Base-by-base conservation (phyloP, 1,140 invertebrate species). In the Lepidurus arcticus region DNA sequence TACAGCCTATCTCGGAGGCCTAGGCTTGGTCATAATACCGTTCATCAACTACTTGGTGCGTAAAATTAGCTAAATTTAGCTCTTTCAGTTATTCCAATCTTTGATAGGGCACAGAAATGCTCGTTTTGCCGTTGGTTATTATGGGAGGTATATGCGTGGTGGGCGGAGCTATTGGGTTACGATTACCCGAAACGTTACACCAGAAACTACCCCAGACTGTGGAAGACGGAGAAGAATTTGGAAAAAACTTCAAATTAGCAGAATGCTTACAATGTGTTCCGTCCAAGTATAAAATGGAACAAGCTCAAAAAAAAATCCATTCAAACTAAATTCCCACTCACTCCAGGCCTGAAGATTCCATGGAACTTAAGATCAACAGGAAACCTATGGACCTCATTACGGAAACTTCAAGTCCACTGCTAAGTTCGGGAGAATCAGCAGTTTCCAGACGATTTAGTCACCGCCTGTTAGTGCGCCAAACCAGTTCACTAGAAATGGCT, bases 11-110 rank as follows among this genome's bases (percentile, higher is more conserved):
- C 91, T 95, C 78, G 93, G 92, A 26, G 93, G 93, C 24, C 85
- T 95, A 79, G 94, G 93, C 42, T 86, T 95, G 13, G 93, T 95
- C 80, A 91, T 96, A 53, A 94, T 97, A 82, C 93, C 94, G 11
- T 94, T 97, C 85, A 92, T 97, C 73, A 95, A 93, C 73, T 94
- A 95, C 85, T 86, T 95, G 86, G 92, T 94, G 88, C 88, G 79
- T 78, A 42, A 76, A n/a, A 44, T 7, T 3, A 44, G 0, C 21
- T 79, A 8, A 13, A 34, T 21, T 6, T 73, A 73, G 34, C 24
- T 73, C 44, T 43, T 78, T 77, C 21, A 1, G 5, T 78, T 9
- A 74, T 42, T 34, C 26, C 13, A 44, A 81, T 81, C 78, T 75
- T 80, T 84, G 83, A 16, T 81, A 94, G 93, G 93, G 93, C 5